Conservation (phyloP, 2,888 invertebrate species). For the Pardosa pseudoannulata region DNA sequence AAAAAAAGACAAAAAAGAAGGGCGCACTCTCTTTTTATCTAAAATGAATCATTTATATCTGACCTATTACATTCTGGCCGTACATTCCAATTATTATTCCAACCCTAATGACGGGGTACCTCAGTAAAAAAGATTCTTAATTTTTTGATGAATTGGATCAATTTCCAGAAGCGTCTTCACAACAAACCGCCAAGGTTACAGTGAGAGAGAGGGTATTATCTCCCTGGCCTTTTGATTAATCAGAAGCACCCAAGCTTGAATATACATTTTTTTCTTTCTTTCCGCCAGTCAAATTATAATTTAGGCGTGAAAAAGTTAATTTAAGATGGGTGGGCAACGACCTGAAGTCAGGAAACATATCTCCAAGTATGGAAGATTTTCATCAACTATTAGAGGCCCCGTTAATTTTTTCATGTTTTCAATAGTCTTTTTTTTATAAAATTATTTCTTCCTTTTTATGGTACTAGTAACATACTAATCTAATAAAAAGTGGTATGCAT, state of each 20-base stretch:
- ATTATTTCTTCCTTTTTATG: no score
- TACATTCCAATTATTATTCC: slow-evolving; percentile 66
- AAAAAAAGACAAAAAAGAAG: no score
- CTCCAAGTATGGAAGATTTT: neutral
- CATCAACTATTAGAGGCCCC: no score
- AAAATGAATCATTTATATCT: slow-evolving; percentile 69
- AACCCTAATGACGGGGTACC: slow-evolving; percentile 54
- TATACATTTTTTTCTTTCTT: neutral
- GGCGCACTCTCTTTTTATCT: slow-evolving; percentile 27
- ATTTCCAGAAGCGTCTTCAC: slow-evolving; percentile 4
- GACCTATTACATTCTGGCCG: slow-evolving; percentile 50
- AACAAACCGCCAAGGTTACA: slow-evolving; percentile 17
- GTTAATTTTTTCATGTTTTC: no score
- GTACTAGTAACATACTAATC: no score
- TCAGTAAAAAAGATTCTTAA: slow-evolving; percentile 13
- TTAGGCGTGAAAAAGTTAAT: slow-evolving; percentile 10
- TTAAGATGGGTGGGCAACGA: neutral
- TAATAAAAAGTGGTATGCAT: no score
- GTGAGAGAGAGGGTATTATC: slow-evolving; percentile 8
- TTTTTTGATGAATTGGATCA: slow-evolving; percentile 53
- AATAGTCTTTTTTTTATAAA: no score
- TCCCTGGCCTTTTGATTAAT: slow-evolving; percentile 3
- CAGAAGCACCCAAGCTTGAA: slow-evolving; percentile 12
- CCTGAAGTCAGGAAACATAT: neutral
- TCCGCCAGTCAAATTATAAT: neutral